Percentiles rank a stretch among this genome's conserved stretches.
phyloP scores from a whole-genome alignment of 2,113 vertebrate species.

The Girardinichthys multiradiatus region DNA sequence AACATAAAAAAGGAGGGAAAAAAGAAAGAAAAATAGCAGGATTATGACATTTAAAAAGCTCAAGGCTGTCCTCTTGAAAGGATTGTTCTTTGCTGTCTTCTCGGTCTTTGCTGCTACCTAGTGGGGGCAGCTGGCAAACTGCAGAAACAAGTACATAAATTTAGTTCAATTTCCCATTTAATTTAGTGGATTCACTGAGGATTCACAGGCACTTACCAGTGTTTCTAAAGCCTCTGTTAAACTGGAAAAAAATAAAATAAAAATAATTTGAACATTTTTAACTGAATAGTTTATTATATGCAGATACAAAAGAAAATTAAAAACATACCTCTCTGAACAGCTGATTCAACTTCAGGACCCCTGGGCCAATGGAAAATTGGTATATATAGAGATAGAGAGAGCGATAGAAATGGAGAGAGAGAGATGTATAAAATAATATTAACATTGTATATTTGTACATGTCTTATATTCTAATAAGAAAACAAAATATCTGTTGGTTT shows the following conservation, averaged over 20 bases:
- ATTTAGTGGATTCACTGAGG: not conserved
- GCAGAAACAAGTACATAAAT: not conserved
- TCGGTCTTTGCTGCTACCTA: slow-evolving; percentile 59
- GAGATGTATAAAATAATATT: too few species aligned
- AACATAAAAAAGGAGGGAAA: slow-evolving; percentile 25
- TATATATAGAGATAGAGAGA: too few species aligned
- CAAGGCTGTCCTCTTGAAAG: slow-evolving; percentile 28
- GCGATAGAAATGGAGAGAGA: too few species aligned
- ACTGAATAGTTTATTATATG: not conserved
- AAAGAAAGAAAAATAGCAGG: slow-evolving; percentile 6
- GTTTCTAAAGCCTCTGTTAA: slow-evolving; percentile 5
- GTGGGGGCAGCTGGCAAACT: slow-evolving; percentile 36
- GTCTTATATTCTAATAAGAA: too few species aligned
- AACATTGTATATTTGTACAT: too few species aligned
- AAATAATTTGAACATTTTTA: not conserved
- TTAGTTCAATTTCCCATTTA: not conserved
- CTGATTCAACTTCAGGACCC: slow-evolving; percentile 75
- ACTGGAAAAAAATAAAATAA: slow-evolving; percentile 32
- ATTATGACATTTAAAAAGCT: slow-evolving; percentile 34
- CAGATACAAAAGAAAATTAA: not conserved
- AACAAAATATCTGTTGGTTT: too few species aligned
- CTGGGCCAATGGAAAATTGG: slow-evolving; percentile 62
- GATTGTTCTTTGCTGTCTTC: slow-evolving; percentile 42
- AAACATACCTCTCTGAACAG: slow-evolving; percentile 77
- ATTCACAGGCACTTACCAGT: slow-evolving; percentile 30